Conservation (phyloP, 1,140 invertebrate species). For the Neodiprion virginianus region DNA sequence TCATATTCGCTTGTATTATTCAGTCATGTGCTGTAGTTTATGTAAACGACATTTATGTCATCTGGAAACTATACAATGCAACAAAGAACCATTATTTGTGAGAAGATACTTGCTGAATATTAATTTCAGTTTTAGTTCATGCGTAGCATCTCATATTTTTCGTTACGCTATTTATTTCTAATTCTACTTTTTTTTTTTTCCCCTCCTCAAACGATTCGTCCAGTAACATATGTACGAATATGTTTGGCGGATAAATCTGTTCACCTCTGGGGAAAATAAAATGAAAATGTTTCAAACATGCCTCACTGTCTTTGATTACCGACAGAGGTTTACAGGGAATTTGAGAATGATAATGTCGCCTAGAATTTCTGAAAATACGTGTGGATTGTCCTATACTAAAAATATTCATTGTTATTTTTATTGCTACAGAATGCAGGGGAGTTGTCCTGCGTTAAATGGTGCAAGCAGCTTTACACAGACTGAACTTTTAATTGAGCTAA, state of each 20-base stretch:
- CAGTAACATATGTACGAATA: too few species aligned
- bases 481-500: constrained; percentile 72
- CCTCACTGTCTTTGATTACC: too few species aligned
- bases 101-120: constrained; percentile 28
- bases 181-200: too few species aligned
- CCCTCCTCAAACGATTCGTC: too few species aligned
- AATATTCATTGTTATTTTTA: constrained; percentile 12
- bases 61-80: constrained; percentile 29
- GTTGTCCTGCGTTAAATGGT: constrained; percentile 65
- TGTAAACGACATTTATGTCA: constrained; percentile 24
- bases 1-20: not conserved
- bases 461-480: constrained; percentile 72
- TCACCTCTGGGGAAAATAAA: too few species aligned
- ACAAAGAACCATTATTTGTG: constrained; percentile 29
- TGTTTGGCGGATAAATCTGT: too few species aligned
- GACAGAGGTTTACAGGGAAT: too few species aligned
- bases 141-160: not conserved
- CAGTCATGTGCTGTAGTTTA: constrained; percentile 26
- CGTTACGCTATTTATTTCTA: not conserved
- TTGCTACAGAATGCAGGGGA: constrained; percentile 31
- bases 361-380: too few species aligned
- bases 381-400: too few species aligned
- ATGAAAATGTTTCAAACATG: too few species aligned
- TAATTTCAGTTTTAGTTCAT: constrained; percentile 28
- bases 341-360: too few species aligned